Percentiles rank a stretch among this genome's conserved stretches.
Evolutionary conservation across 2,113 vertebrate genomes (phyloP).

Genomic region (Colossoma macropomum): DNA sequence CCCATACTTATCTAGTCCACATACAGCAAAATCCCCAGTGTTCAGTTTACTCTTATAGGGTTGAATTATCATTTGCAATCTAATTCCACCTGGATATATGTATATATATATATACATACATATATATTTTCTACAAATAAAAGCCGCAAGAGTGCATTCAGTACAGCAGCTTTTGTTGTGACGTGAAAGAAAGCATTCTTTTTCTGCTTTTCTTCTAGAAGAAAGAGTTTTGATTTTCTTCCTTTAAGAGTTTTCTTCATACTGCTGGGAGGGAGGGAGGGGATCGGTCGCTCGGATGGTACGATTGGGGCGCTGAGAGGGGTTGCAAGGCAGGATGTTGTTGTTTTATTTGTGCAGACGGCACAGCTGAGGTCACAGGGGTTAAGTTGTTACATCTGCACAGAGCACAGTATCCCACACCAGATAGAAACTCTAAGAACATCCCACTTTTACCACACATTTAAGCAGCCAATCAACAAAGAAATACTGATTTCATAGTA

Average conservation of each 20-base stretch:
- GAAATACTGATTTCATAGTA: background rate
- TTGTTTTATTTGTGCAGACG: slow-evolving; percentile 77
- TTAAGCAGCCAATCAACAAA: background rate
- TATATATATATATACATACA: too few relatives aligned
- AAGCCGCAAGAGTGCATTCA: background rate
- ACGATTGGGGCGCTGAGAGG: slow-evolving; percentile 47
- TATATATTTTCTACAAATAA: too few relatives aligned
- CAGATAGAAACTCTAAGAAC: slow-evolving; percentile 36
- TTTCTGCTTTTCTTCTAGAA: background rate
- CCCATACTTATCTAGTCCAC: background rate
- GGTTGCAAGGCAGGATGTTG: slow-evolving; percentile 75
- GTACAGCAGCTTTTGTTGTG: background rate
- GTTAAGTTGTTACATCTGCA: slow-evolving; percentile 80
- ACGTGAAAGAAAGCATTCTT: background rate
- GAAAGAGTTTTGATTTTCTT: slow-evolving; percentile 23
- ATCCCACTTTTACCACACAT: slow-evolving; percentile 18
- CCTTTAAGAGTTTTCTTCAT: slow-evolving; percentile 17
- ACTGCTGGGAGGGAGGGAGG: slow-evolving; percentile 66
- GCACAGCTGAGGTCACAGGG: slow-evolving; percentile 73
- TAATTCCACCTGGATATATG: background rate
- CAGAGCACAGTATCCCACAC: slow-evolving; percentile 64
- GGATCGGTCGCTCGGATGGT: slow-evolving; percentile 65
- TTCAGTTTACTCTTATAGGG: background rate
- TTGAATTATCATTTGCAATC: background rate
- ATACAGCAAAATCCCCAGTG: background rate